Evolutionary conservation across 2,797 vertebrate genomes (phyloP).

Genomic region (Enteromius radiatus): DNA sequence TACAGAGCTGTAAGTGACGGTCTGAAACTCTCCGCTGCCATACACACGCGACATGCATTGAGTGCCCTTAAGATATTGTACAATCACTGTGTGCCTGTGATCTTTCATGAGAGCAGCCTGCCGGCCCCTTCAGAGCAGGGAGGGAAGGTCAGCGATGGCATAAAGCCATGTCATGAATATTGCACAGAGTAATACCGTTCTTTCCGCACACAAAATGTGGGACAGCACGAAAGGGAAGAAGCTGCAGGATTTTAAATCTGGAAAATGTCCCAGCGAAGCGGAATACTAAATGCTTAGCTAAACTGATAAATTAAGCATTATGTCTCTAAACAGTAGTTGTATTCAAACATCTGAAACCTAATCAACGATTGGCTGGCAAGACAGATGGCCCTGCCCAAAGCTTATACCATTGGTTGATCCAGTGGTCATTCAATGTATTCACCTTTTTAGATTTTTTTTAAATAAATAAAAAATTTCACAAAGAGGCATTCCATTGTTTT

Average conservation of each 20-base stretch:
- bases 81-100: not conserved
- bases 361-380: not conserved
- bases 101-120: conserved; percentile 1
- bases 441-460: not conserved
- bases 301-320: not conserved
- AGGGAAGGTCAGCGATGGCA: conserved; percentile 55
- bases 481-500: not conserved
- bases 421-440: not conserved
- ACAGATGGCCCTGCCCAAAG: not conserved
- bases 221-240: not conserved
- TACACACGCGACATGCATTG: conserved; percentile 44
- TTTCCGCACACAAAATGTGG: conserved; percentile 17
- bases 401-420: not conserved
- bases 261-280: not conserved
- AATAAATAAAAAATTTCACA: not conserved
- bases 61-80: conserved; percentile 13
- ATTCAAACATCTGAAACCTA: not conserved
- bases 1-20: conserved; percentile 83
- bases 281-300: not conserved
- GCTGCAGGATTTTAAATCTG: conserved; percentile 4
- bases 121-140: not conserved
- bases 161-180: conserved; percentile 58
- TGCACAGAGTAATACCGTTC: conserved; percentile 26
- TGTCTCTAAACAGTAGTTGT: not conserved
- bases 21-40: conserved; percentile 16